These are phyloP conservation scores for Salvelinus namaycush DNA, from an alignment of 2,113 vertebrate genomes.

Conservation along the genomic window DNA sequence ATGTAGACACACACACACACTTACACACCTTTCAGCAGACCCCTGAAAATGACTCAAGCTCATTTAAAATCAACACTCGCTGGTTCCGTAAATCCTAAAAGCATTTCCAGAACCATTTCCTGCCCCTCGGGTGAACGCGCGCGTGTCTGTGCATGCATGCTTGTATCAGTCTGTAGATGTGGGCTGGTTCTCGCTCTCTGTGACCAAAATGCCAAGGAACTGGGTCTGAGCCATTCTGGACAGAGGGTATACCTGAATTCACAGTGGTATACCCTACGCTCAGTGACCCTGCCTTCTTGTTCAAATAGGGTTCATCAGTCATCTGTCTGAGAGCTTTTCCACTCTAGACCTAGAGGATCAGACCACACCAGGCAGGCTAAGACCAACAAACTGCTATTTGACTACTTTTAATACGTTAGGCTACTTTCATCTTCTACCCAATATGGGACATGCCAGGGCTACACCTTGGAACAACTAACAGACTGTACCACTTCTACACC, in stretches of 20 bases:
- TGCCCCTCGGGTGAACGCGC: constrained; percentile 14
- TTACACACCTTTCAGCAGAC: constrained; percentile 19
- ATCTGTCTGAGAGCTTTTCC: constrained; percentile 34
- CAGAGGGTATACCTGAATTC: constrained; percentile 30
- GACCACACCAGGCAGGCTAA: constrained; percentile 11
- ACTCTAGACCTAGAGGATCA: constrained; percentile 41
- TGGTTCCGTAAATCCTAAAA: constrained; percentile 21
- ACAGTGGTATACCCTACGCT: constrained; percentile 32
- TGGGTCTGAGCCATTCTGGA: constrained; percentile 25
- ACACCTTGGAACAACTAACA: no score
- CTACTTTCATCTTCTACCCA: no score
- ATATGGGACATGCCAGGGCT: no score
- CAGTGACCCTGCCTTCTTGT: constrained; percentile 22
- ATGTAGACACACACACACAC: constrained; percentile 15
- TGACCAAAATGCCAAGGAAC: constrained; percentile 14
- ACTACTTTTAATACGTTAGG: no score
- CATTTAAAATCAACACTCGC: constrained; percentile 57
- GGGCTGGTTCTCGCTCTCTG: constrained; percentile 11
- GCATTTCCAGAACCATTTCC: constrained; percentile 26
- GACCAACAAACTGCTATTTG: neutral
- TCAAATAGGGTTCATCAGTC: constrained; percentile 53
- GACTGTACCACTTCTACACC: no score
- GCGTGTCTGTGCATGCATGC: neutral
- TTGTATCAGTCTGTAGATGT: constrained; percentile 23
- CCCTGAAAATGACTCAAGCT: constrained; percentile 28